Evolutionary conservation across 1,140 invertebrate species (phyloP).

Genomic region (Macrosteles quadrilineatus): DNA sequence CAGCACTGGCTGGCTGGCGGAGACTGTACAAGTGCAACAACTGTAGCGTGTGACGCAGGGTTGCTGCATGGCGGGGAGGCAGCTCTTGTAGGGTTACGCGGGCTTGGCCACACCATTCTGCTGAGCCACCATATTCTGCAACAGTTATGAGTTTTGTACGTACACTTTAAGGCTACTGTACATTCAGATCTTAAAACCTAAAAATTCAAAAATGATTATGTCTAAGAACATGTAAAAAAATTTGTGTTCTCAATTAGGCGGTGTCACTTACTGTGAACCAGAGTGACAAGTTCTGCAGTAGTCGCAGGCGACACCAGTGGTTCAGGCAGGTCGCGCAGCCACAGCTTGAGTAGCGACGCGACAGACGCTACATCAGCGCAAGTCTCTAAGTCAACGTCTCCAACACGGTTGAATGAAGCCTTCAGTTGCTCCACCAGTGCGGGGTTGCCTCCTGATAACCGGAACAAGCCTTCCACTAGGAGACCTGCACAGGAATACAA

Average conservation of each 20-base stretch:
- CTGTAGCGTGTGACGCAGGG: slow-evolving; percentile 52
- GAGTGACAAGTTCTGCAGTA: slow-evolving; percentile 49
- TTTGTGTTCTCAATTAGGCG: too few relatives aligned
- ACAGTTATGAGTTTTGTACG: background rate
- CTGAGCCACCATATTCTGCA: slow-evolving; percentile 37
- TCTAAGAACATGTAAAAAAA: too few relatives aligned
- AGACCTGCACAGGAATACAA: slow-evolving; percentile 46
- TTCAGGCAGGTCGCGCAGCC: slow-evolving; percentile 55
- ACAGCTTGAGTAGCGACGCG: slow-evolving; percentile 54
- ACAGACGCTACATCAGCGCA: slow-evolving; percentile 52
- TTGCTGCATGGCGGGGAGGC: slow-evolving; percentile 49
- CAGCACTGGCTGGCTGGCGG: slow-evolving; percentile 23
- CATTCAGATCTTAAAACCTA: too few relatives aligned
- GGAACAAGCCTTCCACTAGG: slow-evolving; percentile 51
- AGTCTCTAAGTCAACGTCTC: slow-evolving; percentile 54
- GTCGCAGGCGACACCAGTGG: slow-evolving; percentile 51
- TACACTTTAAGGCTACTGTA: too few relatives aligned
- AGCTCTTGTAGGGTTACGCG: slow-evolving; percentile 43
- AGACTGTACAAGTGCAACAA: slow-evolving; percentile 51
- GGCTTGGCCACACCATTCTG: slow-evolving; percentile 32
- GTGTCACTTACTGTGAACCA: slow-evolving; percentile 36
- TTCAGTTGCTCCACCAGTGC: slow-evolving; percentile 52
- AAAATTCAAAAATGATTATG: too few relatives aligned
- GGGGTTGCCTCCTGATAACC: slow-evolving; percentile 50
- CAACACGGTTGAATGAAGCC: slow-evolving; percentile 52